These are phyloP conservation scores for Euglossa dilemma DNA, from an alignment of 1,140 invertebrate genomes.

Conservation along the genomic window DNA sequence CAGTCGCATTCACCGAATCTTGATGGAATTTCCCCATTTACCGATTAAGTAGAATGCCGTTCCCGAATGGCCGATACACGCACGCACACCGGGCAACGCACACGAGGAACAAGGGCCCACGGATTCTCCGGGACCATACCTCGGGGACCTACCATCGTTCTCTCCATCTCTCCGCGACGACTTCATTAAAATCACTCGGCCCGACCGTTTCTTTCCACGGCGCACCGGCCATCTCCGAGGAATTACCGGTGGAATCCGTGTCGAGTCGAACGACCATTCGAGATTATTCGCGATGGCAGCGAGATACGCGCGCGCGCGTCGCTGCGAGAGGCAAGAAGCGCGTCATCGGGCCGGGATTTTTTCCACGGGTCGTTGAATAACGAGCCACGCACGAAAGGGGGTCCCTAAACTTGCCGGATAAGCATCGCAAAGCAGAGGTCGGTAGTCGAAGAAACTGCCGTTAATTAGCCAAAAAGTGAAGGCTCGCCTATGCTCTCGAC, in stretches of 20 bases:
- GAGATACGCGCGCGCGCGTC: slow-evolving; percentile 28
- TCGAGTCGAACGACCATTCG: neutral
- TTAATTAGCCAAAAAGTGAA: slow-evolving; percentile 79
- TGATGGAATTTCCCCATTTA: slow-evolving; percentile 42
- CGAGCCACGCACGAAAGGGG: slow-evolving; percentile 32
- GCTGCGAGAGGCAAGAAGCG: slow-evolving; percentile 39
- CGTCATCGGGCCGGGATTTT: slow-evolving; percentile 44
- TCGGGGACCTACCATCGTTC: neutral
- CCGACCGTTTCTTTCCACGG: neutral
- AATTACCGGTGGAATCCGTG: slow-evolving; percentile 23
- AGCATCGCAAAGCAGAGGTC: slow-evolving; percentile 68
- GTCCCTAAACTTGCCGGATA: slow-evolving; percentile 73
- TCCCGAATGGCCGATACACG: neutral
- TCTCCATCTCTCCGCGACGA: neutral
- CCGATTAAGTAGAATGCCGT: slow-evolving; percentile 20
- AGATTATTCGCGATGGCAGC: slow-evolving; percentile 20
- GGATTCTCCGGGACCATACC: neutral
- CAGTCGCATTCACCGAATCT: slow-evolving; percentile 39
- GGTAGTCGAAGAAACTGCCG: slow-evolving; percentile 69
- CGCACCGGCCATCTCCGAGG: neutral
- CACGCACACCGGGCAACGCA: no score
- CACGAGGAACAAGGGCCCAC: neutral
- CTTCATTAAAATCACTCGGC: slow-evolving; percentile 33
- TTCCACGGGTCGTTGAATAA: slow-evolving; percentile 53
- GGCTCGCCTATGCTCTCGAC: slow-evolving; percentile 36